Percentiles rank a stretch among this genome's conserved stretches.
Conservation (phyloP, 2,888 invertebrate genomes). For the Muschampia staudingeri region DNA sequence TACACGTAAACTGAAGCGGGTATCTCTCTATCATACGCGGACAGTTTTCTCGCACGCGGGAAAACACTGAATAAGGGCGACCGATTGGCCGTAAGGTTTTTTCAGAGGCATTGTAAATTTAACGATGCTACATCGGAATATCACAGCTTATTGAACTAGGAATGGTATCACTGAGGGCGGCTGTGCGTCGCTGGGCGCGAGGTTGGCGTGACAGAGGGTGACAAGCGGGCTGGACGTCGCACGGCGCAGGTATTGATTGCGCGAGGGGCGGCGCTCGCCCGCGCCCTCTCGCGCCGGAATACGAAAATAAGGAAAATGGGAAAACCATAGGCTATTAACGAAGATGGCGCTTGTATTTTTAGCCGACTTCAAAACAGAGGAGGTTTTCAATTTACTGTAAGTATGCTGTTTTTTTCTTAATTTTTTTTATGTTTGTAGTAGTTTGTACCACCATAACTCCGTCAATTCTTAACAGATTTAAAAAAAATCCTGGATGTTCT, state of each 20-base stretch:
- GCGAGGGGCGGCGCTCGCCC: conserved; percentile 75
- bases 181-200: conserved; percentile 67
- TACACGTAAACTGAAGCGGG: conserved; percentile 70
- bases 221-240: conserved; percentile 76
- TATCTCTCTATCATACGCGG: conserved; percentile 56
- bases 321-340: conserved; percentile 77
- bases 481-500: too few relatives aligned
- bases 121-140: conserved; percentile 31
- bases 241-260: conserved; percentile 88
- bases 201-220: conserved; percentile 84
- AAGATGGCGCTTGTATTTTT: conserved; percentile 79
- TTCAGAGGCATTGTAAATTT: conserved; percentile 34
- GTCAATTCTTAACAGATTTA: too few relatives aligned
- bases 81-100: neutral
- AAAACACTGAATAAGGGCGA: neutral
- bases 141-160: conserved; percentile 73
- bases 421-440: too few relatives aligned
- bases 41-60: conserved; percentile 28
- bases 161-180: conserved; percentile 39
- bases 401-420: too few relatives aligned
- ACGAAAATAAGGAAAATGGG: conserved; percentile 71
- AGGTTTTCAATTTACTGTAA: too few relatives aligned
- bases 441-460: too few relatives aligned
- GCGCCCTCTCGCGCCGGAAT: conserved; percentile 77
- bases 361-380: too few relatives aligned